Evolutionary conservation across 2,888 invertebrate species (phyloP), one percentile per base, ranked within the genome.

Genomic region (Aporophyla nigra): DNA sequence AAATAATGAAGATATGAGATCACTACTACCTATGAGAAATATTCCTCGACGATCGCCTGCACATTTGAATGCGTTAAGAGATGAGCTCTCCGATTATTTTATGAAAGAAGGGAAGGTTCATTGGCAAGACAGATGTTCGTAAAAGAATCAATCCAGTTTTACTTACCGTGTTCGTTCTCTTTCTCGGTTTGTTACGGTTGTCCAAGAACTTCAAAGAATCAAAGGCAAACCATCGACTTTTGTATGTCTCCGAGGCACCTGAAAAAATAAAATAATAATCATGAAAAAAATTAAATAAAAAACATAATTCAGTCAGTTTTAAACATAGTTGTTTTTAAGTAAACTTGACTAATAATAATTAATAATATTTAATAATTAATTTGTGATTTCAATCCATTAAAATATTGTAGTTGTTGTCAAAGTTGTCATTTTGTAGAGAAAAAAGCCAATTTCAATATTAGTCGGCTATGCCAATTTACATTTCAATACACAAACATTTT

Each of bases 141-240:
- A 51, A 51, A 33, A 33, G 33, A 51, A 71, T 71, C 71, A 71
- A 71, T 40, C 71, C 71, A 73, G 73, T 68, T 66, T 71, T 62
- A 71, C 71, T 71, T 71, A 76, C 74, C 62, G 69, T 58, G 63
- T 74, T 69, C 62, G 49, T 74, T 69, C 69, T 69, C 58, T 69
- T 74, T 69, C 74, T 69, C 51, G 74, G 74, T 74, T 62, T 74
- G 68, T 74, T 68, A 68, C 74, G 68, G 61, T 74, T 43, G 54
- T 68, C 67, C 43, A 74, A 74, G 68, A 74, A 74, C 67, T 67
- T 68, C 43, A 74, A 61, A 43, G 74, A 40, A 53, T 74, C 67
- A 68, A 43, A 74, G 59, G 74, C 74, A 74, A 67, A 74, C 74
- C 74, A 74, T 74, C 74, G 66, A 54, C 74, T 74, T 74, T 24